phyloP scores from a whole-genome alignment of 2,888 invertebrate genomes.

The Lasiommata megera region DNA sequence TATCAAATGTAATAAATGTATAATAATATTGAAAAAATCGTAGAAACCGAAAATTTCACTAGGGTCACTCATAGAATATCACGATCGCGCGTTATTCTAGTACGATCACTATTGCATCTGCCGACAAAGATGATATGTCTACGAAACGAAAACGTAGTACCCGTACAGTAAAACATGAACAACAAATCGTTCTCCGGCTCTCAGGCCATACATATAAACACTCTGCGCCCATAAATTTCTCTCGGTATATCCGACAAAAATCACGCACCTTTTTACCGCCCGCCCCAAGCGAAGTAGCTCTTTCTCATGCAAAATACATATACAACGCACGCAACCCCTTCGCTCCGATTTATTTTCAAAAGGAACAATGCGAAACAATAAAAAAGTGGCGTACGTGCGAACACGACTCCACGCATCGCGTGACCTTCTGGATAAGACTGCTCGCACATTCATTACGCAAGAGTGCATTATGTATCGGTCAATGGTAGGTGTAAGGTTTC shows the following conservation, averaged over 20 bases:
- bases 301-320: slow-evolving; percentile 53
- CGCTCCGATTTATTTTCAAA: slow-evolving; percentile 45
- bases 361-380: slow-evolving; percentile 50
- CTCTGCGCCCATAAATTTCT: slow-evolving; percentile 20
- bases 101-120: not conserved
- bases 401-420: slow-evolving; percentile 37
- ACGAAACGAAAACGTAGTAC: not conserved
- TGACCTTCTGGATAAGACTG: slow-evolving; percentile 37
- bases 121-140: not conserved
- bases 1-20: no score
- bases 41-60: no score
- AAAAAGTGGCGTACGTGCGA: slow-evolving; percentile 43
- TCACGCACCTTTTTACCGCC: slow-evolving; percentile 54
- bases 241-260: slow-evolving; percentile 46
- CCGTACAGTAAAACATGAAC: not conserved
- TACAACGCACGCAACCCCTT: slow-evolving; percentile 48
- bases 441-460: not conserved
- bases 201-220: slow-evolving; percentile 4
- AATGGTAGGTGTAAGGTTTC: no score
- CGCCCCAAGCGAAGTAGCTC: slow-evolving; percentile 32
- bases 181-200: not conserved
- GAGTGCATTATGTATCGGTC: not conserved
- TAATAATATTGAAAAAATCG: no score
- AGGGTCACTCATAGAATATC: no score
- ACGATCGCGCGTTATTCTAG: no score